phyloP scores from a whole-genome alignment of 2,888 invertebrate species.

The Macropis europaea region DNA sequence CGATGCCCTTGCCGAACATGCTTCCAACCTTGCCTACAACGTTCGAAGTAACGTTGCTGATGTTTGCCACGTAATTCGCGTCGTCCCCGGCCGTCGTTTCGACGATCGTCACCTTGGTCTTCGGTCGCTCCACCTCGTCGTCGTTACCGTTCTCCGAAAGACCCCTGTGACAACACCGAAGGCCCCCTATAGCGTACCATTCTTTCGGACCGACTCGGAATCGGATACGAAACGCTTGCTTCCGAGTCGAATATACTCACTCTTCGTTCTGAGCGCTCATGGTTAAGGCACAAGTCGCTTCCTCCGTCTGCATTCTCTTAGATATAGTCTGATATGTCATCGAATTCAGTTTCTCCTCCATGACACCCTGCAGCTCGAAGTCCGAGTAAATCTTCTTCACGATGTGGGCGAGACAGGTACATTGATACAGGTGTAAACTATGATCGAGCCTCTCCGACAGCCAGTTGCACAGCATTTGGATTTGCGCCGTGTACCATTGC shows the following conservation, averaged over 20 bases:
- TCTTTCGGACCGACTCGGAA: no score
- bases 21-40: constrained; percentile 94
- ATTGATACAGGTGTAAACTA: constrained; percentile 97
- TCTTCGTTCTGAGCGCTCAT: constrained; percentile 89
- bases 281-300: constrained; percentile 94
- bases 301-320: constrained; percentile 97
- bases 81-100: constrained; percentile 84
- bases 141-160: constrained; percentile 81
- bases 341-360: constrained; percentile 97
- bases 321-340: constrained; percentile 96
- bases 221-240: not conserved
- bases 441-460: constrained; percentile 95
- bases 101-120: constrained; percentile 83
- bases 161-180: constrained; percentile 64
- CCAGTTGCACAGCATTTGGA: constrained; percentile 96
- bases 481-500: constrained; percentile 97
- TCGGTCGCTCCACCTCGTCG: constrained; percentile 83
- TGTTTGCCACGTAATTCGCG: constrained; percentile 88
- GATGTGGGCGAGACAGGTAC: constrained; percentile 97
- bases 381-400: constrained; percentile 99
- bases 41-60: constrained; percentile 90
- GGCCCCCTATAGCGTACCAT: no score
- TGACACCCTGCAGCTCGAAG: constrained; percentile 99
- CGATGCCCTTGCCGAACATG: constrained; percentile 94
- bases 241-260: constrained; percentile 74